Conservation (phyloP, 2,113 vertebrate species). For the Epinephelus fuscoguttatus region DNA sequence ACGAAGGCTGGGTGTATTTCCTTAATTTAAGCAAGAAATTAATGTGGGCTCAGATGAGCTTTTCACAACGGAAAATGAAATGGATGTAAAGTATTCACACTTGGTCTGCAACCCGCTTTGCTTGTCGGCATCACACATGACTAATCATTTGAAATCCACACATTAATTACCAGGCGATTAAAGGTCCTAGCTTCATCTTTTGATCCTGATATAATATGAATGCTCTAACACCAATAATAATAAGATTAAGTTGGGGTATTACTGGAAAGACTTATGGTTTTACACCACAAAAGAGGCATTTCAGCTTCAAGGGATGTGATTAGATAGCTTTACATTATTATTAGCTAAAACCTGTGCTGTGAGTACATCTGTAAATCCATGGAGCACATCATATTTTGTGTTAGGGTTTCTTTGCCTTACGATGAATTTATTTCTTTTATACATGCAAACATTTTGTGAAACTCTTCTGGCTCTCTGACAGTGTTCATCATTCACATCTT, state of each 20-base stretch:
- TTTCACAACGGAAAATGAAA: constrained; percentile 41
- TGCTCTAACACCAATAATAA: constrained; percentile 51
- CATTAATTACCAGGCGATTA: constrained; percentile 53
- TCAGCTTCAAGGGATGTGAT: constrained; percentile 12
- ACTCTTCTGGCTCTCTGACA: not conserved
- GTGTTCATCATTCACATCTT: not conserved
- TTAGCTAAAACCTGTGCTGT: not conserved
- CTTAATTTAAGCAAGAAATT: constrained; percentile 54
- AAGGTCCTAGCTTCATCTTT: constrained; percentile 47
- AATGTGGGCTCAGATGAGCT: constrained; percentile 42
- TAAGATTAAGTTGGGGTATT: constrained; percentile 39
- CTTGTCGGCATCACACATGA: constrained; percentile 20
- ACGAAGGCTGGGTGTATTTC: constrained; percentile 29
- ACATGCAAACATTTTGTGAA: not conserved
- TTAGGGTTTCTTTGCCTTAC: not conserved
- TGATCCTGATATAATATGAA: constrained; percentile 53
- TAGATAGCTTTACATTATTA: constrained; percentile 12
- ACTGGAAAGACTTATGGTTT: constrained; percentile 40
- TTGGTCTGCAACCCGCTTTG: not conserved
- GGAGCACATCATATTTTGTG: not conserved
- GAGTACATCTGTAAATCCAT: not conserved
- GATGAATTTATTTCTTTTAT: not conserved
- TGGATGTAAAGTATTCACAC: constrained; percentile 22
- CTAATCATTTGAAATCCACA: constrained; percentile 43
- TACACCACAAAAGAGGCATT: constrained; percentile 21